Evolutionary conservation across 2,888 invertebrate genomes (phyloP).

Genomic region (Tetheella fluctuosa): DNA sequence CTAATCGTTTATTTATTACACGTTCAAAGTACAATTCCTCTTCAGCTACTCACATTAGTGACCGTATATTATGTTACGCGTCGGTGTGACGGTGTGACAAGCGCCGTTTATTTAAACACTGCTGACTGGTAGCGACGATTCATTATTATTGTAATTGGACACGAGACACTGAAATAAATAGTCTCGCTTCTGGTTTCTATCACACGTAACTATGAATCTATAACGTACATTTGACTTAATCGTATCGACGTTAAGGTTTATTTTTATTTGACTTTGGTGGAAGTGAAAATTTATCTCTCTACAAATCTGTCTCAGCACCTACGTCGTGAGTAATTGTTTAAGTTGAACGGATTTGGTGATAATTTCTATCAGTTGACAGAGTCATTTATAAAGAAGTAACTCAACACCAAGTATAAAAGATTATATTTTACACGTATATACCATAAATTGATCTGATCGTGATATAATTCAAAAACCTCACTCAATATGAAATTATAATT

Average conservation of each 20-base stretch:
- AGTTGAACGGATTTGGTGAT: conserved; percentile 28
- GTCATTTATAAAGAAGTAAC: background rate
- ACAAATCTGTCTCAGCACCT: conserved; percentile 43
- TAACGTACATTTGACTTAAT: conserved; percentile 27
- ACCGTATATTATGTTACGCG: conserved; percentile 19
- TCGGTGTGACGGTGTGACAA: conserved; percentile 51
- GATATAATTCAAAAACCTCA: too few relatives aligned
- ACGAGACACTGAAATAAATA: conserved; percentile 64
- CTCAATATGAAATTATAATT: too few relatives aligned
- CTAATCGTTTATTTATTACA: background rate
- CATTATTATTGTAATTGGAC: conserved; percentile 73
- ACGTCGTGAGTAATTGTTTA: conserved; percentile 45
- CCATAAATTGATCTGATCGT: too few relatives aligned
- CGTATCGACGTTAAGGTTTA: conserved; percentile 27
- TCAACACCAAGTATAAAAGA: background rate
- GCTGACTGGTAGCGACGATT: conserved; percentile 59
- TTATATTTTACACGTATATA: background rate
- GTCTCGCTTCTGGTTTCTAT: conserved; percentile 52
- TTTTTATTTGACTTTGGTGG: conserved; percentile 20
- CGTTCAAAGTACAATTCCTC: background rate
- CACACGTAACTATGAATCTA: conserved; percentile 36
- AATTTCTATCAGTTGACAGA: conserved; percentile 17
- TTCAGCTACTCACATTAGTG: background rate
- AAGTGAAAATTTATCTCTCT: conserved; percentile 42
- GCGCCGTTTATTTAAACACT: conserved; percentile 47